Conservation (phyloP, 1,140 invertebrate species). For the Cecropterus lyciades region DNA sequence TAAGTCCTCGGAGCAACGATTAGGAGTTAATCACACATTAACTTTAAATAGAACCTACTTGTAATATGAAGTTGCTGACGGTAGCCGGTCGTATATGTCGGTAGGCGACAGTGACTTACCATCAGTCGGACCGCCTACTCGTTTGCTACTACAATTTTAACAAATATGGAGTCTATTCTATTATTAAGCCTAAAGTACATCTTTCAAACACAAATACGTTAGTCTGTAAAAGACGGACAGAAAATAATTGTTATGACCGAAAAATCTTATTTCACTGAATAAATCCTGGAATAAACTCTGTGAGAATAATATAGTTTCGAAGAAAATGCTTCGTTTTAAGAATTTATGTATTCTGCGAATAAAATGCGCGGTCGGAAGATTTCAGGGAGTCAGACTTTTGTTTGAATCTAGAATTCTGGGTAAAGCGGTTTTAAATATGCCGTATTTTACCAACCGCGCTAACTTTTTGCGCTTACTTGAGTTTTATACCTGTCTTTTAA, state of each 20-base stretch:
- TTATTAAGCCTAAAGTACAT: too few relatives aligned
- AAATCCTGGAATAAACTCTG: not conserved
- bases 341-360: not conserved
- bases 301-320: not conserved
- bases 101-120: too few relatives aligned
- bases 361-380: not conserved
- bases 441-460: not conserved
- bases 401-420: constrained; percentile 2
- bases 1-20: too few relatives aligned
- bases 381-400: not conserved
- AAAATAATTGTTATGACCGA: constrained; percentile 1
- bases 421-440: not conserved
- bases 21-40: too few relatives aligned
- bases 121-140: too few relatives aligned
- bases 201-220: not conserved
- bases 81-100: too few relatives aligned
- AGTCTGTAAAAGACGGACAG: not conserved
- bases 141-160: too few relatives aligned
- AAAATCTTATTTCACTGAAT: not conserved
- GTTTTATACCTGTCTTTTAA: not conserved
- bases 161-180: too few relatives aligned
- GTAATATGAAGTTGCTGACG: too few relatives aligned
- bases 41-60: too few relatives aligned
- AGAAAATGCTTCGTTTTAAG: not conserved
- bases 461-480: not conserved